Conservation (phyloP, 2,888 invertebrate species). For the Syrphus vitripennis region DNA sequence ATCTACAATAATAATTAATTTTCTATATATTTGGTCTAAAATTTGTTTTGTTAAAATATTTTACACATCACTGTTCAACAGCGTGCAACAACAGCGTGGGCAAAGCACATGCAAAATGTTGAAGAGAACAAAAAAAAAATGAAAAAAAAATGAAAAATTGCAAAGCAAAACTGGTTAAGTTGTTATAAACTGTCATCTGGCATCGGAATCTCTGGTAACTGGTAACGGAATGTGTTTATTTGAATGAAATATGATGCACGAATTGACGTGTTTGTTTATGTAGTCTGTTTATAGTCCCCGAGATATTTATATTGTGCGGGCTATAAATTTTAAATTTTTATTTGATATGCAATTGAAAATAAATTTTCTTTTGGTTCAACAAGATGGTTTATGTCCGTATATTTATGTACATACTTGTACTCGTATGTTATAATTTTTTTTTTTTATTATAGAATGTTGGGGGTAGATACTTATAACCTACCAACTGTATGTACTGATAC, state of each 20-base stretch:
- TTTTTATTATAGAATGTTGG: too few species aligned
- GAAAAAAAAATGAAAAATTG: constrained; percentile 14
- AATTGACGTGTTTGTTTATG: constrained; percentile 19
- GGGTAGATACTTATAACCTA: too few species aligned
- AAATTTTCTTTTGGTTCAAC: constrained; percentile 18
- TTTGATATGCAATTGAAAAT: constrained; percentile 27
- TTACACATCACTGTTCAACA: background rate
- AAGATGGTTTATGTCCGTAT: background rate
- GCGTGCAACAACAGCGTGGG: background rate
- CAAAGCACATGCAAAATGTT: background rate
- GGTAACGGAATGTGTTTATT: constrained; percentile 25
- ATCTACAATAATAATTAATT: too few species aligned
- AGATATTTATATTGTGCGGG: background rate
- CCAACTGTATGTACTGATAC: too few species aligned
- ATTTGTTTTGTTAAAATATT: background rate
- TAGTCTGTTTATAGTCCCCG: background rate
- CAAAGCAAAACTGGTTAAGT: constrained; percentile 25
- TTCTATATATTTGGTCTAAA: too few species aligned
- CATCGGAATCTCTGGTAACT: constrained; percentile 18
- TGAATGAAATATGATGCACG: constrained; percentile 31
- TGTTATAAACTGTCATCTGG: constrained; percentile 29
- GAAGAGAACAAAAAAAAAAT: background rate
- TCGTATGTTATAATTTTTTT: background rate
- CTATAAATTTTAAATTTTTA: constrained; percentile 27
- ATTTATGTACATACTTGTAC: background rate